Evolutionary conservation across 2,888 invertebrate species (phyloP), one percentile per base, ranked within the genome.

Genomic region (Ennomos erosarius): DNA sequence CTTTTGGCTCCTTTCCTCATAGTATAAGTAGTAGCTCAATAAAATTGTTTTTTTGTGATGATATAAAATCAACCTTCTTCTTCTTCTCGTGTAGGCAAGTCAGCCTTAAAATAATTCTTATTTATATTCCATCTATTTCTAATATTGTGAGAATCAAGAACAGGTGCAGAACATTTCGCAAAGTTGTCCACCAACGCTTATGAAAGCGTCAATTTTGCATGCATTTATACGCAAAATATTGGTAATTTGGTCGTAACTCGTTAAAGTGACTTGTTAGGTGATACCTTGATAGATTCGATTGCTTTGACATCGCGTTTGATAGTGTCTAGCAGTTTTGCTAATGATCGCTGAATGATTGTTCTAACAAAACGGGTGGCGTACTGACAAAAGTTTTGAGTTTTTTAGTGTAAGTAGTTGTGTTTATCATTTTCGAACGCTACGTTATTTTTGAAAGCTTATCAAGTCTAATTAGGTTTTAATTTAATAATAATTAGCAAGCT

Each of bases 211-310:
- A 58, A 55, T 57, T 65, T 55, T 37, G 52, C 38, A 48, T 55
- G 53, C 35, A 62, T 64, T 64, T 59, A 54, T 40, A 44, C 36
- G 34, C 52, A 40, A 57, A 63, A 61, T 62, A 61, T 26, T 48
- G 43, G 63, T 67, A 63, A 63, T 65, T 59, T 57, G 9, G 52
- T 61, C 55, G 57, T 59, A 65, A 67, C 60, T 64, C 45, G 36
- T 10, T 53, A 12, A 12, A 11, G 26, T 36, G 49, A 48, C 58
- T 58, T 53, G 59, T 50, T 58, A 38, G 57, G 67, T 57, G 65
- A 48, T 55, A 40, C 13, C 57, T 61, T 65, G 65, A 67, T 61
- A 48, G 49, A 65, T 64, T 57, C 48, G 12, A 49, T 44, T 40
- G 40, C 13, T 44, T 34, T 39, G 44, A 10, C 49, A 16, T 45